These are phyloP conservation scores for Poecilia velifera DNA, from an alignment of 2,797 vertebrate species.

Conservation along the genomic window DNA sequence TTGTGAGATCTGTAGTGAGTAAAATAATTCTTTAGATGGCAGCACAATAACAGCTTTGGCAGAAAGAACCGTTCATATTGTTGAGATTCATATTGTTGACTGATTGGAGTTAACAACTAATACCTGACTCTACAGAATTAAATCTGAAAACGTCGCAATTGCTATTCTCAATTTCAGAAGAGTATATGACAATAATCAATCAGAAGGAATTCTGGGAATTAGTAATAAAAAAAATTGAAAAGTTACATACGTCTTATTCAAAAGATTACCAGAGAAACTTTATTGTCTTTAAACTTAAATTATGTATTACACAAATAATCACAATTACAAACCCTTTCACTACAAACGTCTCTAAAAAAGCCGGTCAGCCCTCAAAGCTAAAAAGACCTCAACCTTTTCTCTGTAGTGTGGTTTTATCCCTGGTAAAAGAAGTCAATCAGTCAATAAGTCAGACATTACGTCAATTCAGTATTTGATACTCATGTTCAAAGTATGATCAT, in stretches of 20 bases:
- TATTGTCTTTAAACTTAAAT: not conserved
- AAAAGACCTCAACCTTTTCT: not conserved
- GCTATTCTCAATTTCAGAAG: not conserved
- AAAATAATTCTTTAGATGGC: conserved; percentile 27
- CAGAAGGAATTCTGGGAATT: not conserved
- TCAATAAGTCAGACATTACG: not conserved
- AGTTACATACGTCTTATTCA: not conserved
- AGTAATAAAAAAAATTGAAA: not conserved
- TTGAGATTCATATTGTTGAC: not conserved
- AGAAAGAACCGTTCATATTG: not conserved
- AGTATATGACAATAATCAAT: not conserved
- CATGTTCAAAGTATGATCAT: conserved; percentile 25
- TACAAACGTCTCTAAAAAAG: not conserved
- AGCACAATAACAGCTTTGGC: conserved; percentile 13
- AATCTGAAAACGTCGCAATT: not conserved
- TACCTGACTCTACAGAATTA: not conserved
- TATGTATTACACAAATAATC: not conserved
- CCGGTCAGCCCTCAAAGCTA: not conserved
- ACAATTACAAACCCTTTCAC: not conserved
- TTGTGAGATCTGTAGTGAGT: not conserved
- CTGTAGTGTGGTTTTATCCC: not conserved
- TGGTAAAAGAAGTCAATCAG: not conserved
- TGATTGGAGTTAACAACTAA: too few species aligned
- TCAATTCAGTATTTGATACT: not conserved
- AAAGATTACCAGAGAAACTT: not conserved